Base-by-base conservation (phyloP, 2,113 vertebrate species). In the Tiliqua scincoides region DNA sequence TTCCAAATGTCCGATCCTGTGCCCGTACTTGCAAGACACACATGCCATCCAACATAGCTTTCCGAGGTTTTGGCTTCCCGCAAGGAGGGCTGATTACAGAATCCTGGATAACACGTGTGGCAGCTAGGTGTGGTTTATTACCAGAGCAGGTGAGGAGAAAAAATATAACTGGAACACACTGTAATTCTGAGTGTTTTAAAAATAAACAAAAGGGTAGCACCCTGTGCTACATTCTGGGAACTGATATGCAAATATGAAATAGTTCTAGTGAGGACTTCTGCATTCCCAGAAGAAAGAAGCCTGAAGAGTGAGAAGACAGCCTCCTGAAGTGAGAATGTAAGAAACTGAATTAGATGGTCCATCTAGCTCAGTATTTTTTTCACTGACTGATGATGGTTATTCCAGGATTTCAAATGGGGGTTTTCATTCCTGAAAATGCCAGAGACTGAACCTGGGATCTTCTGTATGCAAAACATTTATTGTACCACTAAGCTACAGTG, bases 31-130 rank as follows among this genome's bases (percentile, higher is more conserved):
- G 97, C 94, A 97, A 94, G 89, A 98, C 98, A 73, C 97, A 98
- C 92, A 90, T 98, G 84, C 97, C 97, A 3, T 98, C 98, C 92
- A 98, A 97, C 88, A 96, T 93, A 1, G 95, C 97, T 0, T 98
- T 98, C 92, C 90, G 96, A 83, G 97, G 97, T 40, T 97, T 98
- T 79, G 97, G 97, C 0, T 98, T 97, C 74, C 97, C 98, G 1
- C 98, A 98, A 83, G 68, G 91, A 85, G 86, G 94, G 52, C 61
- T 97, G 85, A 88, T 98, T 21, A 94, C 97, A 75, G 98, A 98
- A 95, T 97, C 94, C 83, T 97, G 97, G 95, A 75, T 98, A 57
- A 95, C 93, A 10, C 97, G 91, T 0, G 92, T 98, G 27, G 96
- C 97, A 79, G 84, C 95, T 80, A 93, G 91, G 88, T 96, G 97